Conservation (phyloP, 2,797 vertebrate species). For the Brachymystax lenok region DNA sequence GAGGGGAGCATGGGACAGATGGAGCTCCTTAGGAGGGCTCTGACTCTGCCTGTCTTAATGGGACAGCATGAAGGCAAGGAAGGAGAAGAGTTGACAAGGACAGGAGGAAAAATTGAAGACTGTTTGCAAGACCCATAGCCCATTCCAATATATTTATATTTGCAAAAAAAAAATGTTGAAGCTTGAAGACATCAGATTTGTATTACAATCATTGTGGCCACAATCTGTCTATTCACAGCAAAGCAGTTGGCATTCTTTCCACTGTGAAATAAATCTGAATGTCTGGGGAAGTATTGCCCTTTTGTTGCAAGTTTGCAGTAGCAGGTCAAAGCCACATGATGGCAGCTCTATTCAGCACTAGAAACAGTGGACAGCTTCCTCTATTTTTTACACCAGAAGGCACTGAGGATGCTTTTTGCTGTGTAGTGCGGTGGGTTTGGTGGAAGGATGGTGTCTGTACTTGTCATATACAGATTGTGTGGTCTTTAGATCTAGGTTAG, state of each 20-base stretch:
- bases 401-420: neutral
- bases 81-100: neutral
- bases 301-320: conserved; percentile 34
- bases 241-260: neutral
- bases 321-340: conserved; percentile 54
- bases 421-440: too few relatives aligned
- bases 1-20: conserved; percentile 13
- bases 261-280: neutral
- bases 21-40: conserved; percentile 9
- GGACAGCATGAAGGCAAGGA: neutral
- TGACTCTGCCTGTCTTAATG: neutral
- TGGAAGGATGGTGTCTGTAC: too few relatives aligned
- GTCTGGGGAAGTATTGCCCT: neutral
- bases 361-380: conserved; percentile 7
- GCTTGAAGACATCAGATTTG: too few relatives aligned
- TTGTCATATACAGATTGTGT: too few relatives aligned
- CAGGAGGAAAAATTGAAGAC: neutral
- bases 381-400: neutral
- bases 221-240: neutral
- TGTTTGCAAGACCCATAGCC: neutral
- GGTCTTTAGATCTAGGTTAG: too few relatives aligned
- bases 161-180: too few relatives aligned
- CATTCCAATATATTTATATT: too few relatives aligned
- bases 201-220: neutral
- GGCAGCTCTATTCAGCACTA: conserved; percentile 54